These are phyloP conservation scores for Bombus confusus DNA, from an alignment of 1,140 invertebrate genomes.

Conservation along the genomic window DNA sequence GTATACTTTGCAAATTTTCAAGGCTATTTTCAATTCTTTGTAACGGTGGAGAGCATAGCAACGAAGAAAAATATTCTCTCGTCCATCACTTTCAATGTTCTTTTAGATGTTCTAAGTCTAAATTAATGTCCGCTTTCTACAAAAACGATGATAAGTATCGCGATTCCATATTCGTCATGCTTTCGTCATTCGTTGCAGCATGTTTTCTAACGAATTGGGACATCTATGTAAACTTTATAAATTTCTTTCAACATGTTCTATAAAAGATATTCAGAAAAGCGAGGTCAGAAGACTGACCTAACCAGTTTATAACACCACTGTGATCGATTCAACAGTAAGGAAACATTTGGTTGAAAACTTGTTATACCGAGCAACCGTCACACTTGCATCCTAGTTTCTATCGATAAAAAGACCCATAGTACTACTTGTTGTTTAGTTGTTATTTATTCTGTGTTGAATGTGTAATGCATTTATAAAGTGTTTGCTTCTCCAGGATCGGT, in stretches of 20 bases:
- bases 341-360: not conserved
- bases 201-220: not conserved
- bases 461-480: not conserved
- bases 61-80: not conserved
- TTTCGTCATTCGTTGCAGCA: not conserved
- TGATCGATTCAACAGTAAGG: not conserved
- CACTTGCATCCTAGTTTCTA: not conserved
- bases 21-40: not conserved
- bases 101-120: too few species aligned
- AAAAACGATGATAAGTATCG: not conserved
- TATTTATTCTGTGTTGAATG: not conserved
- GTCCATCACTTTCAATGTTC: not conserved
- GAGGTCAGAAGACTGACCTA: not conserved
- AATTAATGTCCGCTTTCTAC: not conserved
- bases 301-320: not conserved
- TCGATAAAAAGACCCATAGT: not conserved
- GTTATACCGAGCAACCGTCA: not conserved
- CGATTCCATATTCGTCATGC: not conserved
- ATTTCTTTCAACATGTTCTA: not conserved
- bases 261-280: not conserved
- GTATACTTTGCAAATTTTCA: not conserved
- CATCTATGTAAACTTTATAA: not conserved
- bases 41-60: not conserved
- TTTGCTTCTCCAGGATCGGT: constrained; percentile 87
- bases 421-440: not conserved